Evolutionary conservation across 2,797 vertebrate genomes (phyloP), one percentile per base, ranked within the genome.

Genomic region (Artibeus jamaicensis): DNA sequence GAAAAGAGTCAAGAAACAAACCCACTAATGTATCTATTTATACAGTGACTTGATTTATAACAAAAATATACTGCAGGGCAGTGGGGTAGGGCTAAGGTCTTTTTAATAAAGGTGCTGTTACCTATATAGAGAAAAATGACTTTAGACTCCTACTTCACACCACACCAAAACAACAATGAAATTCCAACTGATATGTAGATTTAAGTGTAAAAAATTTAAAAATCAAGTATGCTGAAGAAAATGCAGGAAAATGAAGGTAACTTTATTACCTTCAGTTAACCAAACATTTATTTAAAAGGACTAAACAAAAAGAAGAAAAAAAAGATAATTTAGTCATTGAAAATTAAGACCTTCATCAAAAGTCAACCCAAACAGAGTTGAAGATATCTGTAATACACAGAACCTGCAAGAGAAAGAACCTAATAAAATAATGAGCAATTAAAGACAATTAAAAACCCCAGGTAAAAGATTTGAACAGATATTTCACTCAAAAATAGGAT

Each of bases 221-320:
- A 34, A 62, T 59, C 68, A 32, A 62, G 55, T 57, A 9, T 24
- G 21, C 55, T 3, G 3, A 57, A 57, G 22, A 57, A 57, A 57
- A 57, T 57, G 57, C 37, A 59, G 24, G 12, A 37, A 22, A 91
- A n/a, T n/a, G n/a, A n/a, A n/a, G n/a, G 2, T 46, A 50, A 18
- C 39, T 93, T 48, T 26, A 77, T 42, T 89, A 85, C n/a, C n/a
- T 14, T 39, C 19, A 37, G 32, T 57, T 19, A 89, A 26, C 48
- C 70, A 81, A 93, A 89, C n/a, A 84, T 50, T 89, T 84, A 70
- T 89, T 57, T 70, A 57, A 70, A 57, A 94, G 10, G 50, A 71
- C 24, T 57, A 59, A 59, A 16, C 37, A 37, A 91, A 90, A 77
- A 55, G 19, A 15, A 10, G 15, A 42, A 50, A n/a, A n/a, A 73